Base-by-base conservation (phyloP, 2,113 vertebrate genomes). In the Malurus cyaneus region DNA sequence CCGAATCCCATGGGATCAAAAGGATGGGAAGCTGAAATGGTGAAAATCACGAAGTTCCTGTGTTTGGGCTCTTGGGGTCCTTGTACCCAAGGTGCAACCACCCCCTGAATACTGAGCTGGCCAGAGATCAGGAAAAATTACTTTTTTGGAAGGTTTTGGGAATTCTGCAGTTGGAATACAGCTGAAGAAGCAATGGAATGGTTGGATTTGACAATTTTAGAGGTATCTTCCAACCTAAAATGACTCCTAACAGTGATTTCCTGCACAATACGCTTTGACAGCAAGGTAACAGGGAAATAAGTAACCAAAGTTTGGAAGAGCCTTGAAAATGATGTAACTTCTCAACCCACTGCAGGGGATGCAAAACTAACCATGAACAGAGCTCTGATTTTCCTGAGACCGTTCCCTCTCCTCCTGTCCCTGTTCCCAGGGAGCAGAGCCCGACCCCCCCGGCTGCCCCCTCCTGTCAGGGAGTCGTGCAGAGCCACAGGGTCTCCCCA, bases 381-480 rank as follows among this genome's bases (percentile, higher is more conserved):
- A 88, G 77, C 72, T 79, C 19, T 25, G 25, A 4, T 39, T 23
- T 53, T 57, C 70, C 60, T 57, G 69, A 39, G 42, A 36, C 28
- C 0, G 5, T 12, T 80, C 5, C 77, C 52, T 39, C 69, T 66
- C 3, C 3, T 31, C 41, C 56, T 56, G 65, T 41, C 65, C n/a
- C 64, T 29, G 24, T 20, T 56, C 57, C 49, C n/a, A 7, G 41
- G 60, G 53, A 44, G 52, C 44, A 59, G 7, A 70, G 39, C 64
- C 64, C 2, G 1, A 54, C 1, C 4, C 13, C 23, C 14, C 6
- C 0, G 1, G 25, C 31, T 57, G 31, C 4, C 34, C 31, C 44
- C 36, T 65, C 66, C 76, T 80, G 50, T 0, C 76, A 80, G 67
- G 67, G 26, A 25, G 1, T 2, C 52, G 26, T 19, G 53, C 42